These are phyloP conservation scores for Lithophane leautieri DNA, from an alignment of 2,888 invertebrate species.

Conservation along the genomic window DNA sequence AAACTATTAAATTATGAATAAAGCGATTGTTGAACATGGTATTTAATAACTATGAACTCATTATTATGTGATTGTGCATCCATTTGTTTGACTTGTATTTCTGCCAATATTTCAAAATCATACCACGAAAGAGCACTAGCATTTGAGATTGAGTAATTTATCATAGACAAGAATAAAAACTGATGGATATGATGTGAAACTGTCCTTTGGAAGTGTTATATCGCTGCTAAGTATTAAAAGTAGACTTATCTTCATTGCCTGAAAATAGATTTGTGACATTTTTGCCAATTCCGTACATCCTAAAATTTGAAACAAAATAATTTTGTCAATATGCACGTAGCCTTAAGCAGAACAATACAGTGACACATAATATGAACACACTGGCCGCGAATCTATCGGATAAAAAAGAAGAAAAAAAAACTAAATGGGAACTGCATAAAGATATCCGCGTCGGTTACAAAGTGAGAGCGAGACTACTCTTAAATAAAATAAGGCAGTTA, in stretches of 20 bases:
- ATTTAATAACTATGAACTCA: slow-evolving; percentile 28
- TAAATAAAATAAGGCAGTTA: slow-evolving; percentile 86
- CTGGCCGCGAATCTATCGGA: slow-evolving; percentile 62
- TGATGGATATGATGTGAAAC: too few relatives aligned
- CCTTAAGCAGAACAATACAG: slow-evolving; percentile 63
- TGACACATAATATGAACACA: slow-evolving; percentile 64
- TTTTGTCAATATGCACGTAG: slow-evolving; percentile 20
- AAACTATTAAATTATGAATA: slow-evolving; percentile 39
- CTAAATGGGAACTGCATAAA: slow-evolving; percentile 77
- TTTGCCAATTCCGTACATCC: too few relatives aligned
- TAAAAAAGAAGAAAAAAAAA: slow-evolving; percentile 50
- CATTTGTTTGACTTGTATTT: neutral
- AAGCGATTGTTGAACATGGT: slow-evolving; percentile 17
- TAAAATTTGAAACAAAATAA: neutral
- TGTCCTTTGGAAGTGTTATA: too few relatives aligned
- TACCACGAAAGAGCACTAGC: neutral
- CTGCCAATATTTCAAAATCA: neutral
- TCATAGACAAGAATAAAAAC: neutral
- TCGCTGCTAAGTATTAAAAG: too few relatives aligned
- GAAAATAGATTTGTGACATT: too few relatives aligned
- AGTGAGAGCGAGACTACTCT: slow-evolving; percentile 77
- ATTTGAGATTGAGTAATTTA: too few relatives aligned
- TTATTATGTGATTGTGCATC: neutral
- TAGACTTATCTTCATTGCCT: too few relatives aligned
- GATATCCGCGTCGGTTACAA: slow-evolving; percentile 78